Percentiles rank a stretch among this genome's conserved stretches.
Conservation (phyloP, 2,113 vertebrate genomes). For the Narcine bancroftii region DNA sequence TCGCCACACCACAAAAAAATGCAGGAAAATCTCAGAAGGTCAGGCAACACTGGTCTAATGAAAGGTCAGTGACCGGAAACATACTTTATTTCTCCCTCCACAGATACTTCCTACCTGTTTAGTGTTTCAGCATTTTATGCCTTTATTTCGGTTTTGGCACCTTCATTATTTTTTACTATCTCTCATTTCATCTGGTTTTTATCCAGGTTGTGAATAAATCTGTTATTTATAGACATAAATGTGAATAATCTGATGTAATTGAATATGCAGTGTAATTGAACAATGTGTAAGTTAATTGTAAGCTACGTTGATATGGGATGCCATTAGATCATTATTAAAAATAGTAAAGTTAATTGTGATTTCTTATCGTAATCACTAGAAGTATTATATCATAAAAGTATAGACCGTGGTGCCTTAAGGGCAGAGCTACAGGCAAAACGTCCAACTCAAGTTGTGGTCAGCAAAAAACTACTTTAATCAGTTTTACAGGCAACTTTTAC, state of each 20-base stretch:
- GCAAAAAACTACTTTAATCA: too few species aligned
- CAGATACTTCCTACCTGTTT: too few species aligned
- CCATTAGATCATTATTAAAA: neutral
- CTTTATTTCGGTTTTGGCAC: neutral
- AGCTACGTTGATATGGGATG: neutral
- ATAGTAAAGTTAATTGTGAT: neutral
- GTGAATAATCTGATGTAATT: neutral
- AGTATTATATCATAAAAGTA: neutral
- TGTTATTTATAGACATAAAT: neutral
- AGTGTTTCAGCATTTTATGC: too few species aligned
- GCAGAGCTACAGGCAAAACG: too few species aligned
- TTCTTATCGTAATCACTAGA: neutral
- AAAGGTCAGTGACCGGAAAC: too few species aligned
- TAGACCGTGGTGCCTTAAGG: too few species aligned
- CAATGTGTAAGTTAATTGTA: neutral
- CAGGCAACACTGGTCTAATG: too few species aligned
- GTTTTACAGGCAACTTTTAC: too few species aligned
- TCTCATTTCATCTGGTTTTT: neutral
- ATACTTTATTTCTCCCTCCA: too few species aligned
- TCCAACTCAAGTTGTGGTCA: too few species aligned
- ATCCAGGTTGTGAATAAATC: neutral
- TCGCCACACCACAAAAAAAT: too few species aligned
- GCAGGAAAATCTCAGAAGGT: too few species aligned
- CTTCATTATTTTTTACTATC: neutral
- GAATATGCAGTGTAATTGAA: neutral